Evolutionary conservation across 92 coral and sea anemone genomes (phyloP), one percentile per base, ranked within the genome.

Genomic region (Anthopleura xanthogrammica): DNA sequence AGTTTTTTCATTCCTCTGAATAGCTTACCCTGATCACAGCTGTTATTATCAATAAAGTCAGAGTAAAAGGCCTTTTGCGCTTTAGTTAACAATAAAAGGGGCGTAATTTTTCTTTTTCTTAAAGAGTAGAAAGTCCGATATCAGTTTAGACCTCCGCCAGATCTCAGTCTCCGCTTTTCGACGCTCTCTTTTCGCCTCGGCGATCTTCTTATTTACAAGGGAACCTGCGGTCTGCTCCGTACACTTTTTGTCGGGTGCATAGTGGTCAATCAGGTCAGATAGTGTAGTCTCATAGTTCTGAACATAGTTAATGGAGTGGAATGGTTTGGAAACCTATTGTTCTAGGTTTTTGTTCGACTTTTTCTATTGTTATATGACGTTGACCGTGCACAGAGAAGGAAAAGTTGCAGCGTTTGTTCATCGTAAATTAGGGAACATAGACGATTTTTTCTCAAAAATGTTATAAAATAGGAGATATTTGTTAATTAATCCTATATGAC

Each of bases 101-200:
- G 73, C 92, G 16, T 83, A 75, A 66, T 91, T 90, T 70, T 68
- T 90, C 73, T 60, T 81, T 22, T 77, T 22, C 79, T 89, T 81
- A 85, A 77, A 89, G 41, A 55, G 80, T 20, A 75, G 75, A 46
- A 85, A 76, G 75, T 86, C 84, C 24, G 60, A 79, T 40, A 66
- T 22, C 16, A 81, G 78, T 77, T 72, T 89, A 62, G 89, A 81
- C 56, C 72, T 78, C 82, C 92, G 77, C 92, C 92, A 82, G n/a
- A 19, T 64, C 48, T 82, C n/a, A n/a, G n/a, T 85, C 55, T 86
- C 92, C 12, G 92, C 92, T 57, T 72, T 85, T 46, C 82, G 78
- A 58, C 78, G 14, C 17, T 41, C 52, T 48, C 78, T 41, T 74
- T n/a, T 40, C 17, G 78, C 78, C n/a, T 41, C 78, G 3, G 52